A percentile compares a stretch with the other conserved stretches of the same genome.
Evolutionary conservation across 2,888 invertebrate species (phyloP).

Genomic region (Pammene fasciana): DNA sequence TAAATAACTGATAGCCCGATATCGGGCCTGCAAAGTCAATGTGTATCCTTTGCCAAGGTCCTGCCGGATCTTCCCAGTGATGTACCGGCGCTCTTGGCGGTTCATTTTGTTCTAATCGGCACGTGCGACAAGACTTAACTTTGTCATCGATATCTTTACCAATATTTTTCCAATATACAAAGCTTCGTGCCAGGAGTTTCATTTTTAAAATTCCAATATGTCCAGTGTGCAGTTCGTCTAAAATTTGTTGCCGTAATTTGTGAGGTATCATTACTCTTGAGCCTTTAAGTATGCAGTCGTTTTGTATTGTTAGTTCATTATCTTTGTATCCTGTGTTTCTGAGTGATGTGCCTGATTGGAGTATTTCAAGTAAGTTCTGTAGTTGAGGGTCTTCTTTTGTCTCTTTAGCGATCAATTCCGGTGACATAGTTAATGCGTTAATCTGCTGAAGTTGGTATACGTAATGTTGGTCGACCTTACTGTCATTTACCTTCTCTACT

Average conservation of each 20-base stretch:
- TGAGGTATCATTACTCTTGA: constrained; percentile 17
- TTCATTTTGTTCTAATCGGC: no score
- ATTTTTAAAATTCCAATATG: constrained; percentile 39
- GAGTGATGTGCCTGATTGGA: constrained; percentile 5
- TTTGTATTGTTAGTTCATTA: constrained; percentile 43
- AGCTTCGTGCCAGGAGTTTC: no score
- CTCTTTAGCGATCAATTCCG: constrained; percentile 17
- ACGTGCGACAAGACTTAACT: no score
- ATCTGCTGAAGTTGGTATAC: constrained; percentile 43
- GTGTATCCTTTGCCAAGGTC: no score
- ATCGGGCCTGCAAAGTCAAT: no score
- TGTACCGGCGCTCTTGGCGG: no score
- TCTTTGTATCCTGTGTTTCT: constrained; percentile 24
- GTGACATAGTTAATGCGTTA: constrained; percentile 19
- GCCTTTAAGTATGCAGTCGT: constrained; percentile 42
- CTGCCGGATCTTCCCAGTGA: no score
- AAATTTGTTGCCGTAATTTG: constrained; percentile 4
- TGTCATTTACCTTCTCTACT: neutral
- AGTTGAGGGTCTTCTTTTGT: constrained; percentile 38
- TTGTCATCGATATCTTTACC: no score
- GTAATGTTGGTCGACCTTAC: constrained; percentile 20
- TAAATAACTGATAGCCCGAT: no score
- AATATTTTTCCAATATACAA: no score
- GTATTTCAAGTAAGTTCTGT: neutral
- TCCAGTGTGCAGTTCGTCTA: constrained; percentile 39